Percentiles rank a stretch among this genome's conserved stretches.
These are phyloP conservation scores for Bos javanicus DNA, from an alignment of 2,113 vertebrate genomes.

Conservation along the genomic window DNA sequence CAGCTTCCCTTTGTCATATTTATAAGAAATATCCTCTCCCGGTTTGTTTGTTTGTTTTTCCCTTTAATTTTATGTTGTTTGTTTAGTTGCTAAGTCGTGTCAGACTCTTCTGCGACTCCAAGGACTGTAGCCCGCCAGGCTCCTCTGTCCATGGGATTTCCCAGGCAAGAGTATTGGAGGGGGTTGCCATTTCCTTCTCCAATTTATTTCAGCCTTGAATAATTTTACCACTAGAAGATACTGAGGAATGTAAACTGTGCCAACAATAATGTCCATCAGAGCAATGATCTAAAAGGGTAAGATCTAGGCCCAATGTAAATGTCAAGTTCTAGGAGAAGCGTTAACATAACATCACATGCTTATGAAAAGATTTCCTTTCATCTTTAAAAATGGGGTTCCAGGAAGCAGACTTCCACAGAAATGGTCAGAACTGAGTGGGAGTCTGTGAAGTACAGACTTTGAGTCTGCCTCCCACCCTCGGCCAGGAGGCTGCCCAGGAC, in stretches of 20 bases:
- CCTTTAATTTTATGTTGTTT: not conserved
- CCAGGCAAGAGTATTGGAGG: not conserved
- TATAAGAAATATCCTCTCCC: not conserved
- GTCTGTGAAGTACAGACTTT: too few relatives aligned
- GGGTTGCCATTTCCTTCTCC: not conserved
- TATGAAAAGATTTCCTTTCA: not conserved
- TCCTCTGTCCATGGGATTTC: not conserved
- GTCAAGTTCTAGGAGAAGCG: not conserved
- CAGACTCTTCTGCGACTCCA: not conserved
- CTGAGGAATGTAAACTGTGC: not conserved
- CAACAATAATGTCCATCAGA: not conserved
- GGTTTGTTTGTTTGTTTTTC: not conserved
- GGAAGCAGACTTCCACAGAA: rapidly evolving
- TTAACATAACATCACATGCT: not conserved
- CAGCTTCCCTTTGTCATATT: not conserved
- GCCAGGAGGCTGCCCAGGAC: not conserved
- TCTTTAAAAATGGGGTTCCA: not conserved
- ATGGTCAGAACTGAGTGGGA: not conserved
- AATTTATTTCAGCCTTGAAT: not conserved
- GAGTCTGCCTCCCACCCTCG: not conserved
- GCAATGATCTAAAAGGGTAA: not conserved
- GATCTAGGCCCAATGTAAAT: not conserved
- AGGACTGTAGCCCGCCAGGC: not conserved
- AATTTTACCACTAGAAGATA: not conserved
- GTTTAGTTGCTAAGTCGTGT: not conserved